phyloP scores from a whole-genome alignment of 2,797 vertebrate genomes.

The Gallinago solitaria region DNA sequence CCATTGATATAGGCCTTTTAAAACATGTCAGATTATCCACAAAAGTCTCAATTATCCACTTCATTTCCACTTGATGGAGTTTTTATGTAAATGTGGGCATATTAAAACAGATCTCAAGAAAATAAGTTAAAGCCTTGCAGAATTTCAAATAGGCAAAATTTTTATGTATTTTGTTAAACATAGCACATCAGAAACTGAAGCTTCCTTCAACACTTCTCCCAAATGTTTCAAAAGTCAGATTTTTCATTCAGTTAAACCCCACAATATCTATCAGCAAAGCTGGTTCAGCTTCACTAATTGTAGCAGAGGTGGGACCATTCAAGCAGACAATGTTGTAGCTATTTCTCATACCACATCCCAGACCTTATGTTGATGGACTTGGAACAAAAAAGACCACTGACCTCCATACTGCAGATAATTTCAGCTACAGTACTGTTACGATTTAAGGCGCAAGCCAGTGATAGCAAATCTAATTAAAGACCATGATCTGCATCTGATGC shows the following conservation, averaged over 20 bases:
- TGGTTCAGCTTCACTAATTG: not conserved
- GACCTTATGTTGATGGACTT: not conserved
- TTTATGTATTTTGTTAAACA: not conserved
- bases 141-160: not conserved
- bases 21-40: not conserved
- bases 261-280: not conserved
- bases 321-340: not conserved
- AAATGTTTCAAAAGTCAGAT: not conserved
- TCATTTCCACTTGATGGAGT: not conserved
- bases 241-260: not conserved
- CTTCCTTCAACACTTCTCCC: not conserved
- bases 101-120: not conserved
- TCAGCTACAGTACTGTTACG: not conserved
- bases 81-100: not conserved
- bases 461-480: not conserved
- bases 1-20: not conserved
- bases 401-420: not conserved
- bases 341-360: not conserved
- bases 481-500: not conserved
- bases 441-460: not conserved
- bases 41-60: not conserved
- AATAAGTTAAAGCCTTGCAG: not conserved
- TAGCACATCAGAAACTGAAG: not conserved
- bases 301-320: not conserved
- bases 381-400: not conserved